These are phyloP conservation scores for Drosophila bunnanda DNA, from an alignment of 2,888 invertebrate genomes.

Conservation along the genomic window DNA sequence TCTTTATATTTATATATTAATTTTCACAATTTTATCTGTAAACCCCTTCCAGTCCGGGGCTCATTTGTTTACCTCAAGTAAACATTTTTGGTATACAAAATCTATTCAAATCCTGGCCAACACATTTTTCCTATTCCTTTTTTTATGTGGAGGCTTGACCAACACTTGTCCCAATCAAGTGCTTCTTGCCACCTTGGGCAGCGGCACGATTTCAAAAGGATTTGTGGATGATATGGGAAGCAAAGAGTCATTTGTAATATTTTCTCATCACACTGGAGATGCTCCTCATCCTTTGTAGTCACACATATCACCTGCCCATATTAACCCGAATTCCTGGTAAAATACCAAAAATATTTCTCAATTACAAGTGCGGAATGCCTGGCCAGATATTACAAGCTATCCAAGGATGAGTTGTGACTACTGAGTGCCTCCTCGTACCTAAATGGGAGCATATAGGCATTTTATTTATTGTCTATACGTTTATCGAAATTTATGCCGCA, in stretches of 20 bases:
- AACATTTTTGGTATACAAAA: neutral
- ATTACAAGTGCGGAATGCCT: conserved; percentile 51
- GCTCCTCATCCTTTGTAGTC: conserved; percentile 3
- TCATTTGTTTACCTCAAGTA: conserved; percentile 5
- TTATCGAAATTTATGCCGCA: conserved; percentile 39
- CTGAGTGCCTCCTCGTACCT: conserved; percentile 10
- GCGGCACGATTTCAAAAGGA: conserved; percentile 62
- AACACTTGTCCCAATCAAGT: conserved; percentile 28
- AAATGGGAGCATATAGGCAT: conserved; percentile 33
- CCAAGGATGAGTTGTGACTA: conserved; percentile 35
- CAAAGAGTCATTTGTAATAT: conserved; percentile 59
- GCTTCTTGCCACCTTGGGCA: conserved; percentile 31
- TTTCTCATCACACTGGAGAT: conserved; percentile 28
- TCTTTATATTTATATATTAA: neutral
- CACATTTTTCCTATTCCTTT: conserved; percentile 9
- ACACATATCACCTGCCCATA: conserved; percentile 64
- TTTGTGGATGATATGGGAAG: conserved; percentile 6
- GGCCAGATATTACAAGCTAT: conserved; percentile 45
- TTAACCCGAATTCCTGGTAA: conserved; percentile 68
- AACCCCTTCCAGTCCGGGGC: too few relatives aligned
- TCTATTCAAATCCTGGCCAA: conserved; percentile 26
- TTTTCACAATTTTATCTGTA: neutral
- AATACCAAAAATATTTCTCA: conserved; percentile 56
- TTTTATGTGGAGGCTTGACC: neutral
- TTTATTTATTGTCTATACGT: conserved; percentile 63